phyloP scores from a whole-genome alignment of 2,797 vertebrate genomes.

The Pempheris klunzingeri region DNA sequence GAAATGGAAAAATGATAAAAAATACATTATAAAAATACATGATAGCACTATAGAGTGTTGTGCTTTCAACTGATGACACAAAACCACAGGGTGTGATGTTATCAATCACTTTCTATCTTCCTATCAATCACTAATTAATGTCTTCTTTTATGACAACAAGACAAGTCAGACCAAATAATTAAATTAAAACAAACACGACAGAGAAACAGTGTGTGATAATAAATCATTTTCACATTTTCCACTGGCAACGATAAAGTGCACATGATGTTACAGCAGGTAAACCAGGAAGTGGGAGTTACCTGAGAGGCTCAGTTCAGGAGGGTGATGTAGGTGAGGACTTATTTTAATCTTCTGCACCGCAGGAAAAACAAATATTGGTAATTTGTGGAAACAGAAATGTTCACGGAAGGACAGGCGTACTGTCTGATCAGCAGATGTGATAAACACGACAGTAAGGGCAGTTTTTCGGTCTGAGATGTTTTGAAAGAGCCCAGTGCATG shows the following conservation, averaged over 20 bases:
- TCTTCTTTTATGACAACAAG: neutral
- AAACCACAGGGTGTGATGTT: fast-evolving
- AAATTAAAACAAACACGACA: neutral
- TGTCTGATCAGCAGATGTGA: neutral
- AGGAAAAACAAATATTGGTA: neutral
- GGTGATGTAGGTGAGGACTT: neutral
- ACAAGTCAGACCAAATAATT: too few relatives aligned
- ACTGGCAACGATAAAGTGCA: neutral
- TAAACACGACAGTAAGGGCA: neutral
- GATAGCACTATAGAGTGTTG: conserved; percentile 59
- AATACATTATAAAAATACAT: conserved; percentile 69
- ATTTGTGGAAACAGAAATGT: fast-evolving
- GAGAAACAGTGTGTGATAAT: too few relatives aligned
- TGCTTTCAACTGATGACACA: neutral
- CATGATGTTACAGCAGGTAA: neutral
- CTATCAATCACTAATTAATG: neutral
- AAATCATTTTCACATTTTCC: too few relatives aligned
- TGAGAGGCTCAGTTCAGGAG: neutral
- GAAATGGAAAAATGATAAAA: conserved; percentile 70
- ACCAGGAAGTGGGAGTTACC: neutral
- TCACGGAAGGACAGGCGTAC: fast-evolving
- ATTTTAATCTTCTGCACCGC: neutral
- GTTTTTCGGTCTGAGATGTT: conserved; percentile 10
- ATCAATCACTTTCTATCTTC: neutral
- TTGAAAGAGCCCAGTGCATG: conserved; percentile 48